phyloP scores from a whole-genome alignment of 2,888 invertebrate species.

The Eremobia ochroleuca region DNA sequence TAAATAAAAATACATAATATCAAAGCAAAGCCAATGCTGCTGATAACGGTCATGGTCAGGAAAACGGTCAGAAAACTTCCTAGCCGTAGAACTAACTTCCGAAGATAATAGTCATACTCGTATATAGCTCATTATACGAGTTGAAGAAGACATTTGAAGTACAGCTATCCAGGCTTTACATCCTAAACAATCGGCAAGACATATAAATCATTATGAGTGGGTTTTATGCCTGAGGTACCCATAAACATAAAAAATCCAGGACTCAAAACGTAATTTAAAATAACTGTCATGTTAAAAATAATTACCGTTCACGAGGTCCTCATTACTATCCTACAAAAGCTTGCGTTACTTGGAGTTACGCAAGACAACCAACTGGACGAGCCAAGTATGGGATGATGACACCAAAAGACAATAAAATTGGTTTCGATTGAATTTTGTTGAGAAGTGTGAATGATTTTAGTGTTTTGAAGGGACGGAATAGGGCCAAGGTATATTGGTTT shows the following conservation, averaged over 20 bases:
- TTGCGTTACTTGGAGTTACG: constrained; percentile 54
- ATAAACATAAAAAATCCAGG: constrained; percentile 23
- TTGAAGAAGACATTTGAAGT: neutral
- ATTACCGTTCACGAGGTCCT: constrained; percentile 51
- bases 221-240: neutral
- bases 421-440: constrained; percentile 65
- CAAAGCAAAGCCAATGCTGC: neutral
- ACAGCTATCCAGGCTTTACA: neutral
- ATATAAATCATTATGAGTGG: neutral
- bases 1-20: neutral
- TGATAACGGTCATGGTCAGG: neutral
- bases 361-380: constrained; percentile 53
- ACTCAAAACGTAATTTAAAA: constrained; percentile 43
- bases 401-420: constrained; percentile 67
- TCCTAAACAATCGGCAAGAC: neutral
- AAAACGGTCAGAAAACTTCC: neutral
- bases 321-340: constrained; percentile 59
- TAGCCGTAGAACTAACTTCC: neutral
- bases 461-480: constrained; percentile 45
- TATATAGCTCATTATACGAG: neutral
- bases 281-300: constrained; percentile 59
- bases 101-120: neutral
- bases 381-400: constrained; percentile 61
- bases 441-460: constrained; percentile 56
- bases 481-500: constrained; percentile 45